These are phyloP conservation scores for Battus philenor DNA, from an alignment of 1,140 invertebrate genomes.

Conservation along the genomic window DNA sequence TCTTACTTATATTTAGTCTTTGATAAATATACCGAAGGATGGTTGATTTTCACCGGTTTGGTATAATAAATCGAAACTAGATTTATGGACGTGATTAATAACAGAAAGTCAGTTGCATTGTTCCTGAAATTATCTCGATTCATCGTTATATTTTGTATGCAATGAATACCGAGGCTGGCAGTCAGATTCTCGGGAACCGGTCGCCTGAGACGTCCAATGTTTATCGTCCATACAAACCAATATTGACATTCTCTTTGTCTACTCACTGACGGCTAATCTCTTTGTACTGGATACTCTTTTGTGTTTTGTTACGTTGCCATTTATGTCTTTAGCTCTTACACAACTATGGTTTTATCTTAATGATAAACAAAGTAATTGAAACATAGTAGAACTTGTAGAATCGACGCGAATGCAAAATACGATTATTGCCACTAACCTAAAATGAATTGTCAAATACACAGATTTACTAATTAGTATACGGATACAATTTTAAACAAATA, in stretches of 20 bases:
- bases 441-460: no score
- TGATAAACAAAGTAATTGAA: no score
- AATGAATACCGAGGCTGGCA: conserved; percentile 24
- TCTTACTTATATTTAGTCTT: no score
- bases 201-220: conserved; percentile 39
- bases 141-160: conserved; percentile 21
- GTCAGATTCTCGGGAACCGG: conserved; percentile 52
- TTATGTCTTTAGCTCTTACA: conserved; percentile 14
- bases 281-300: conserved; percentile 54
- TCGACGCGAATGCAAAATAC: no score
- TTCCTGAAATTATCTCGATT: conserved; percentile 37
- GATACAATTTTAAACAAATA: no score
- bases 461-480: no score
- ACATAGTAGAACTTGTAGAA: no score
- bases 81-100: conserved; percentile 2
- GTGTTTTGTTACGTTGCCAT: conserved; percentile 27
- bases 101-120: conserved; percentile 25
- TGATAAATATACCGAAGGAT: no score
- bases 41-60: no score
- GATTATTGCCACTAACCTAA: no score
- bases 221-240: conserved; percentile 56
- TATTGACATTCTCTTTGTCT: conserved; percentile 67
- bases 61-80: conserved; percentile 2
- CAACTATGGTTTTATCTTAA: no score
- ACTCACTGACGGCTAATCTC: conserved; percentile 57